Conservation (phyloP, 2,797 vertebrate species). For the Lates japonicus region DNA sequence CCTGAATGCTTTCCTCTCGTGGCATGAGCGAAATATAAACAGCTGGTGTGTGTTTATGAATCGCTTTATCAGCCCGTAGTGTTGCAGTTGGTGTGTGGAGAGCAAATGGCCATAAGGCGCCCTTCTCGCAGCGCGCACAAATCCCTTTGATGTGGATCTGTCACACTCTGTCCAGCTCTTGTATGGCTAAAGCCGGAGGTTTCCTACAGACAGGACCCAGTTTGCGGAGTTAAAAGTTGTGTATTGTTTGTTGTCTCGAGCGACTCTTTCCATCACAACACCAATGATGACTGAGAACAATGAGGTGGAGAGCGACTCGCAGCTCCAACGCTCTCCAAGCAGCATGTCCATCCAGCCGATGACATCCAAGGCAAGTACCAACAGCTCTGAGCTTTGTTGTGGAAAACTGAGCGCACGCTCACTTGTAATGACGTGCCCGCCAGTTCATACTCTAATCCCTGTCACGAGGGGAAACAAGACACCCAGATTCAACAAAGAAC, state of each 20-base stretch:
- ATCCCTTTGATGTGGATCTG: constrained; percentile 54
- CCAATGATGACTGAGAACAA: constrained; percentile 89
- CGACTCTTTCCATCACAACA: not conserved
- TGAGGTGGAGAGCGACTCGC: constrained; percentile 90
- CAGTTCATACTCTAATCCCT: not conserved
- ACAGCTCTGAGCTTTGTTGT: not conserved
- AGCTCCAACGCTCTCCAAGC: constrained; percentile 87
- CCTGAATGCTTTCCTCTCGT: constrained; percentile 19
- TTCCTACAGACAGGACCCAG: constrained; percentile 8
- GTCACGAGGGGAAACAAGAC: not conserved
- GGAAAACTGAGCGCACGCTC: not conserved
- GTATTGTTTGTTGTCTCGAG: not conserved
- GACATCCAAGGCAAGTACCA: constrained; percentile 89
- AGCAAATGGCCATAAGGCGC: constrained; percentile 39
- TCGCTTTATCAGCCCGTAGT: not conserved
- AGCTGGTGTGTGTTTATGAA: constrained; percentile 10
- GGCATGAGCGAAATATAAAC: constrained; percentile 29
- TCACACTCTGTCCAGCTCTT: constrained; percentile 34
- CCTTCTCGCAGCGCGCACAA: constrained; percentile 55
- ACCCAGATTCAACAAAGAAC: constrained; percentile 3
- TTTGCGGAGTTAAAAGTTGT: constrained; percentile 48
- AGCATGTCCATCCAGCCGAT: constrained; percentile 86
- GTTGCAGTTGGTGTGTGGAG: constrained; percentile 16
- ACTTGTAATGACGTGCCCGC: not conserved
- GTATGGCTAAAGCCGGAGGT: constrained; percentile 22